Conservation (phyloP, 2,113 vertebrate genomes). For the Caranx ignobilis region DNA sequence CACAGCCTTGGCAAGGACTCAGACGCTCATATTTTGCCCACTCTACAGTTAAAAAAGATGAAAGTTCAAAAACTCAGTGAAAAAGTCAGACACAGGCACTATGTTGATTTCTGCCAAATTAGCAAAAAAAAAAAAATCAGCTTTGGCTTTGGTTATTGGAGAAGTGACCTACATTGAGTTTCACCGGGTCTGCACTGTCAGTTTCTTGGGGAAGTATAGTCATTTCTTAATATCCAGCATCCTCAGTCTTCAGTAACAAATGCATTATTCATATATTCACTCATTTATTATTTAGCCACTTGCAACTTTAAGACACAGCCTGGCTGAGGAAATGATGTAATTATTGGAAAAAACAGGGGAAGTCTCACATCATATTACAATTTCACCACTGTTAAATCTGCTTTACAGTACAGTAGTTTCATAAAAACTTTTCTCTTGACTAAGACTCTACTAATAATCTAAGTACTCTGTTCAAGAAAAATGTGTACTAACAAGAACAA, state of each 20-base stretch:
- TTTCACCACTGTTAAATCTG: constrained; percentile 27
- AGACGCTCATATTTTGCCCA: constrained; percentile 20
- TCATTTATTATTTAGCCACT: constrained; percentile 61
- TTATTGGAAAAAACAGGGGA: constrained; percentile 37
- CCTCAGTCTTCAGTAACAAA: constrained; percentile 27
- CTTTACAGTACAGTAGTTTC: neutral
- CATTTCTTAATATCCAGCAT: constrained; percentile 22
- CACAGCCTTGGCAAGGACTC: constrained; percentile 39
- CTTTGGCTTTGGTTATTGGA: neutral
- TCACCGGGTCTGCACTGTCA: neutral
- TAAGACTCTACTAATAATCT: neutral
- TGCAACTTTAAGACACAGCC: constrained; percentile 43
- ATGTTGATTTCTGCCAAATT: constrained; percentile 25
- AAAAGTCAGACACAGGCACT: constrained; percentile 26
- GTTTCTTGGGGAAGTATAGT: neutral
- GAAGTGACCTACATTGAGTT: constrained; percentile 17
- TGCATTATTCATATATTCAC: constrained; percentile 56
- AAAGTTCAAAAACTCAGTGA: constrained; percentile 39
- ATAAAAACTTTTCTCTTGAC: neutral
- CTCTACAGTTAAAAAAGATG: constrained; percentile 1
- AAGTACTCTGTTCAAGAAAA: neutral
- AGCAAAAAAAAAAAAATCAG: constrained; percentile 1
- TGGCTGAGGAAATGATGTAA: constrained; percentile 38
- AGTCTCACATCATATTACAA: constrained; percentile 7
- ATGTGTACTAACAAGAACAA: neutral